phyloP scores from a whole-genome alignment of 2,888 invertebrate species.

The Sialis fuliginosa region DNA sequence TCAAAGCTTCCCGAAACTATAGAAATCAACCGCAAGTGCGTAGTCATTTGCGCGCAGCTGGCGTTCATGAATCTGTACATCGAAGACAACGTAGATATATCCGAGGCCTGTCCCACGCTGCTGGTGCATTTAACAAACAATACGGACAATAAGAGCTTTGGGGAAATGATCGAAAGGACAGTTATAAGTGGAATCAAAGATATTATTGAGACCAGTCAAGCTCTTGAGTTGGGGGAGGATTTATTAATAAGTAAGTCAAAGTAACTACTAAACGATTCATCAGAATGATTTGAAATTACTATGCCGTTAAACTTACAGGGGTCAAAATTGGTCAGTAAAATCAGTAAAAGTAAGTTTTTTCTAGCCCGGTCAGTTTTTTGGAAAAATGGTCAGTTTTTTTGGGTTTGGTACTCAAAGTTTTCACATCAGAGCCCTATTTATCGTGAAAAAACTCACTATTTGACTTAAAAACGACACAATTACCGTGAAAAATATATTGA shows the following conservation, averaged over 20 bases:
- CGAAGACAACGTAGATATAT: constrained; percentile 19
- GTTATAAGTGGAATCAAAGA: constrained; percentile 13
- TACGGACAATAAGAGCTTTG: constrained; percentile 7
- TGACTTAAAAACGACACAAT: no score
- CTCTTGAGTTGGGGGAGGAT: constrained; percentile 12
- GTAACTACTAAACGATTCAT: neutral
- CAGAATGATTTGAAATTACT: no score
- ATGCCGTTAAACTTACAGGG: no score
- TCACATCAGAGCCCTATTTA: no score
- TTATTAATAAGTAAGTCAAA: constrained; percentile 13
- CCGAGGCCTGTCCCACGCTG: constrained; percentile 20
- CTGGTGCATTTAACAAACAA: constrained; percentile 16
- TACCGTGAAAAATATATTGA: no score
- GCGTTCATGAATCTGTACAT: constrained; percentile 22
- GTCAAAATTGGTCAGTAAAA: no score
- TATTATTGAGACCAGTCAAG: constrained; percentile 11
- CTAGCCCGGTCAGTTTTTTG: no score
- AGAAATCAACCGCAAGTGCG: constrained; percentile 15
- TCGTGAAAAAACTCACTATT: no score
- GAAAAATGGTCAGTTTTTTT: no score
- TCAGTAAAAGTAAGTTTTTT: no score
- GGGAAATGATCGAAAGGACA: constrained; percentile 8
- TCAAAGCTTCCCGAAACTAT: neutral
- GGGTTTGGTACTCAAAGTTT: no score
- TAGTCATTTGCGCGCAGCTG: constrained; percentile 23